Conservation (phyloP, 2,888 invertebrate species). For the Dascillus cervinus region DNA sequence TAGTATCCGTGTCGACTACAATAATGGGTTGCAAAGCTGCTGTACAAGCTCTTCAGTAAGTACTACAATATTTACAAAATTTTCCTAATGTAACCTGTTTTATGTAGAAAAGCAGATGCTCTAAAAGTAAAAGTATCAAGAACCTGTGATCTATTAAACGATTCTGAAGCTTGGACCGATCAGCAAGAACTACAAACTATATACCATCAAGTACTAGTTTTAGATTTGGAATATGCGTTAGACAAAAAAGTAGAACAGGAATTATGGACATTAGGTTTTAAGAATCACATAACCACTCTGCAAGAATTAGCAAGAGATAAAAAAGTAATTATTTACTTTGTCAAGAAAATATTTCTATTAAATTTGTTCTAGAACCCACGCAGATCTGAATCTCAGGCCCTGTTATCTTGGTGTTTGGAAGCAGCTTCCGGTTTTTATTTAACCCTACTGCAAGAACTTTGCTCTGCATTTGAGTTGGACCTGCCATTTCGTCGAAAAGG, state of each 20-base stretch:
- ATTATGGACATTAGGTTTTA: conserved; percentile 82
- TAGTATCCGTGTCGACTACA: conserved; percentile 40
- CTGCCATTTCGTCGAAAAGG: conserved; percentile 60
- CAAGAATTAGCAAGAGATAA: conserved; percentile 73
- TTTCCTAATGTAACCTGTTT: conserved; percentile 2
- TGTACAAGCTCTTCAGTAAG: conserved; percentile 66
- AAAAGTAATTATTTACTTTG: conserved; percentile 59
- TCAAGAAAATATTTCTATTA: conserved; percentile 57
- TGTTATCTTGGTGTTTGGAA: conserved; percentile 73
- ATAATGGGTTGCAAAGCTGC: conserved; percentile 70
- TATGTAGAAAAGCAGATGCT: conserved; percentile 62
- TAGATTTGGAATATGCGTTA: conserved; percentile 78
- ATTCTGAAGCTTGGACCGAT: conserved; percentile 38
- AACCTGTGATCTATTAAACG: conserved; percentile 49
- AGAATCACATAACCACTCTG: conserved; percentile 73
- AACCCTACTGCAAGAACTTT: conserved; percentile 72
- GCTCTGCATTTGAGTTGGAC: conserved; percentile 72
- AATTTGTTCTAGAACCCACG: conserved; percentile 60
- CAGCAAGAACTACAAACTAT: conserved; percentile 49
- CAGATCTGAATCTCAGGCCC: conserved; percentile 66
- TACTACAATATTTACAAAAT: conserved; percentile 13
- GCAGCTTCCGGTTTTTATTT: conserved; percentile 81
- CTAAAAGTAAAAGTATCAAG: conserved; percentile 61
- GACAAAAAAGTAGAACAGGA: conserved; percentile 87
- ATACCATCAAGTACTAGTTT: conserved; percentile 65